Base-by-base conservation (phyloP, 2,113 vertebrate species). In the Centrocercus urophasianus region DNA sequence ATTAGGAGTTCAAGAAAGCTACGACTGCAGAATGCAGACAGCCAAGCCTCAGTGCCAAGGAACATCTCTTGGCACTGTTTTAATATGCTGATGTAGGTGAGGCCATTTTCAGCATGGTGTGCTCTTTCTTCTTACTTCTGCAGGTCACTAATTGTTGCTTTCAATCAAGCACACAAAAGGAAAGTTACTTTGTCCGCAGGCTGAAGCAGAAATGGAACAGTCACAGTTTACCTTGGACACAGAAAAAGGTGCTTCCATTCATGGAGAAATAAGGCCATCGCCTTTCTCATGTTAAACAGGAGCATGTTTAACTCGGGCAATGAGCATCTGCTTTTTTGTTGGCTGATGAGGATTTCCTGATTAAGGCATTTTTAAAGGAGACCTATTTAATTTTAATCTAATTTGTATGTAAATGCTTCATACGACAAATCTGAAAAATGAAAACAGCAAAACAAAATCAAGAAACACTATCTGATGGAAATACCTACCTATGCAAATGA, bases 161-260 rank as follows among this genome's bases (percentile, higher is more conserved):
- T 83, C 73, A 89, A 93, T 22, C 25, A 87, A 56, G 50, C 45
- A 70, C 42, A 65, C 24, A 60, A 89, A 88, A 91, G 17, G 25
- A 75, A 64, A 1, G 2, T 48, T 80, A 77, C 50, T 80, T 22
- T 25, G 15, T 69, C 60, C 71, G 13, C 60, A 75, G 61, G 73
- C 21, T 50, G 8, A 32, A 93, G 57, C 56, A 83, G 30, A 80
- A 86, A 13, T 27, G 80, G 72, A 83, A 90, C 6, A 64, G 52
- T 30, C 7, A 45, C 0, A 2, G 54, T 50, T 7, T 74, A 61
- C 77, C 34, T 21, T 6, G 22, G 69, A 54, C 56, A 56, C 6
- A 25, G 75, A 77, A 89, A 59, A 40, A 22, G 27, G 13, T 21
- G 42, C 34, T 83, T 83, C 85, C 57, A 86, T 43, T 45, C 1